Evolutionary conservation across 2,888 invertebrate genomes (phyloP).

Genomic region (Sympetrum striolatum): DNA sequence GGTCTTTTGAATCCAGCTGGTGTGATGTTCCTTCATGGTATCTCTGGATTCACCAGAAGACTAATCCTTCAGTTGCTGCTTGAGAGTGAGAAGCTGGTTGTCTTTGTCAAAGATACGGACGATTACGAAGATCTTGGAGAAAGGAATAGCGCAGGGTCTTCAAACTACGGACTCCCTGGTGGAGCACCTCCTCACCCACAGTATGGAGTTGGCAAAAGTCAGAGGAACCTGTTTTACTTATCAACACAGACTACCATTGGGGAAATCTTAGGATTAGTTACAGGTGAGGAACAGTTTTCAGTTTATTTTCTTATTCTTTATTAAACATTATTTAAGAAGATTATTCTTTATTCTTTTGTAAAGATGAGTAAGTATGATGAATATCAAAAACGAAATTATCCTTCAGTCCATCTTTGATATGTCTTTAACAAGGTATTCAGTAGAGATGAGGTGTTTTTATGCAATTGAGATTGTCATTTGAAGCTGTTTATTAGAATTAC

Average conservation of each 20-base stretch:
- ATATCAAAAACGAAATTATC: no score
- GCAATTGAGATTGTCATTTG: no score
- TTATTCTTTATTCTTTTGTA: no score
- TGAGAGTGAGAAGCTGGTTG: conserved; percentile 83
- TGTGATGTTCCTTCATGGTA: conserved; percentile 64
- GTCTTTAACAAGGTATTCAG: no score
- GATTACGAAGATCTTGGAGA: conserved; percentile 55
- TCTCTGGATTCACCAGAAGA: conserved; percentile 87
- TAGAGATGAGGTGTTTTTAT: no score
- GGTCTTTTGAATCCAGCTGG: conserved; percentile 53
- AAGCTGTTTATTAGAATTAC: no score
- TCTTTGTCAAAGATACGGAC: conserved; percentile 67
- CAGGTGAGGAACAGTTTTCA: conserved; percentile 55
- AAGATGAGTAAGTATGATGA: no score
- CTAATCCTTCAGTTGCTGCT: conserved; percentile 84
- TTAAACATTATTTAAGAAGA: neutral
- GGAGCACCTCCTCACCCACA: conserved; percentile 66
- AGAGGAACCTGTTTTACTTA: conserved; percentile 74
- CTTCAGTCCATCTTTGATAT: no score
- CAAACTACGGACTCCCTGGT: neutral
- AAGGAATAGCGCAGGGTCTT: neutral
- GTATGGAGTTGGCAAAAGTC: conserved; percentile 72
- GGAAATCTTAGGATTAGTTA: conserved; percentile 70
- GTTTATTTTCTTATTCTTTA: neutral
- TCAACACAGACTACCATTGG: conserved; percentile 78